Evolutionary conservation across 2,113 vertebrate genomes (phyloP), one percentile per base, ranked within the genome.

Genomic region (Oryzias woworae): DNA sequence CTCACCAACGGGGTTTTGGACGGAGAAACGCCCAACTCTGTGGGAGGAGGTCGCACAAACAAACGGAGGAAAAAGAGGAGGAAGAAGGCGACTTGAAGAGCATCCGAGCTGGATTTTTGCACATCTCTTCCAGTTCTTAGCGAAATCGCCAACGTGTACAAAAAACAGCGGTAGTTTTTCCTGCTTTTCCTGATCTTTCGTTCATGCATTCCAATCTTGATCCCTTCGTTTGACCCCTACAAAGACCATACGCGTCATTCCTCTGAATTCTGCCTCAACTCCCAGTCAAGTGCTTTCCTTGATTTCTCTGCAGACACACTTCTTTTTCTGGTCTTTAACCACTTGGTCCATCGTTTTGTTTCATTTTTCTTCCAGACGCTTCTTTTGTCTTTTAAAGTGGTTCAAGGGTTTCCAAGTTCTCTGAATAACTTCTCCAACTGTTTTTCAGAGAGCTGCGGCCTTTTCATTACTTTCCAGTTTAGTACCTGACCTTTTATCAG

Each of bases 31-130:
- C 20, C 72, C 18, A 56, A 46, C 7, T 23, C 31, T 3, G 20
- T 16, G 53, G 84, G 43, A 23, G 57, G 67, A 57, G 36, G 52
- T 44, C 43, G 28, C 8, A 77, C 77, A 1, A 69, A 20, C n/a
- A 71, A 66, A 48, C 49, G 58, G 53, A 85, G 51, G 58, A 73
- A 77, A 69, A 86, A 77, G 71, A 83, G 53, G 52, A 90, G 63
- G 58, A 83, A 75, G 80, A 81, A 75, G 72, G 18, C 41, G 0
- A 73, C 53, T 1, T 84, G 72, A 84, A 18, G 26, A 17, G 31
- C 1, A 23, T 23, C 49, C 10, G 2, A 10, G 2, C 8, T 36
- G 36, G 36, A 12, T 36, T 36, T 36, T 36, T 36, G 36, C 8
- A 12, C 2, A 12, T 36, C 36, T 36, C 36, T 12, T 36, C 36